phyloP scores from a whole-genome alignment of 2,113 vertebrate genomes.

The Eublepharis macularius region DNA sequence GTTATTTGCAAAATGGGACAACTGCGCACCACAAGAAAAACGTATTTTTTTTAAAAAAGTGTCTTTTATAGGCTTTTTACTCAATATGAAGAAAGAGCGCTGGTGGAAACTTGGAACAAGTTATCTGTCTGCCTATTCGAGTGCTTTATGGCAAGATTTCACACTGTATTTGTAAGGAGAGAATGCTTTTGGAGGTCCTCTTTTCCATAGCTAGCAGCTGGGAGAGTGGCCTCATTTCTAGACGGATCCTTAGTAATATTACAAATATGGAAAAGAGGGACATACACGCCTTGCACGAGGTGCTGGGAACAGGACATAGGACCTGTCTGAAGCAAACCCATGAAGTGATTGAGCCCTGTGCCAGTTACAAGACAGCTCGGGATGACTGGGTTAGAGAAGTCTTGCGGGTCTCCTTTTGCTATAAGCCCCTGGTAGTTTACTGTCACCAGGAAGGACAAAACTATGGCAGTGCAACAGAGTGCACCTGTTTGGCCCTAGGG shows the following conservation, averaged over 20 bases:
- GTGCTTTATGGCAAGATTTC: not conserved
- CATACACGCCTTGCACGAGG: not conserved
- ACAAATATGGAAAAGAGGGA: not conserved
- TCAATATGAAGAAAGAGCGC: not conserved
- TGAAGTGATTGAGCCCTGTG: not conserved
- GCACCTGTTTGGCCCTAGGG: no score
- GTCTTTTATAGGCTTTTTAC: conserved; percentile 25
- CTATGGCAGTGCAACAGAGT: no score
- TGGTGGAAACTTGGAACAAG: not conserved
- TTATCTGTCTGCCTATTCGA: not conserved
- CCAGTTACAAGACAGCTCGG: not conserved
- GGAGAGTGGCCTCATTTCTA: not conserved
- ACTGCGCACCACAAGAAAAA: conserved; percentile 30
- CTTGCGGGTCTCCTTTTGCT: no score
- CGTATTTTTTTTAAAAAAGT: conserved; percentile 25
- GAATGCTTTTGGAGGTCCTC: not conserved
- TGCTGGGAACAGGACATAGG: not conserved
- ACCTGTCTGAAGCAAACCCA: not conserved
- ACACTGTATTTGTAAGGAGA: not conserved
- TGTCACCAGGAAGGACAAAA: no score
- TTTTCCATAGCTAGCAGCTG: not conserved
- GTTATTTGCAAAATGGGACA: conserved; percentile 46
- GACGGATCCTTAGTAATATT: not conserved
- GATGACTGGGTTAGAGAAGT: no score
- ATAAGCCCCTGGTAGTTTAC: no score